Conservation (phyloP, 2,113 vertebrate species). For the Carlito syrichta region DNA sequence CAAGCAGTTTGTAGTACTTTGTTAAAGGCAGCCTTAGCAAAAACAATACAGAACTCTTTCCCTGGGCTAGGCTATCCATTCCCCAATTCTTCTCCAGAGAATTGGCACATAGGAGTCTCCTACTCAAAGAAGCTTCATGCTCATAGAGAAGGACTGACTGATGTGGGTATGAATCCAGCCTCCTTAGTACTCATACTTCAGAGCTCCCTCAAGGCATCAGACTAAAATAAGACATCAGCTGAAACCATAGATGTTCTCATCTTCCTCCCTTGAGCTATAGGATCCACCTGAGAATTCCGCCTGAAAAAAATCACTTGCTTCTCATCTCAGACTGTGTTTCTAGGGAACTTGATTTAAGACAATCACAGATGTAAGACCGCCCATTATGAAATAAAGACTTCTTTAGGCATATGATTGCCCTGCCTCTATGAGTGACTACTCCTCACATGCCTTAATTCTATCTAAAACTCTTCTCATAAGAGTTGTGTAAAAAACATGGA, state of each 20-base stretch:
- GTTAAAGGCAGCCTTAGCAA: not conserved
- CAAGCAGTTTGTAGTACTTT: not conserved
- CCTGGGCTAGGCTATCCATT: not conserved
- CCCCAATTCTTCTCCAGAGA: not conserved
- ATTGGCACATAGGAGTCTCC: accelerated
- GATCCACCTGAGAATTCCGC: not conserved
- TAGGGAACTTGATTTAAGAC: not conserved
- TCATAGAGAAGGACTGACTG: not conserved
- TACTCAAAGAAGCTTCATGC: not conserved
- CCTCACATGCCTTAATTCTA: not conserved
- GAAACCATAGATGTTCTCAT: not conserved
- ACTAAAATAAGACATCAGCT: not conserved
- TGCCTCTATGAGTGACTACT: conserved; percentile 1
- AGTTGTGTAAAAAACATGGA: conserved; percentile 55
- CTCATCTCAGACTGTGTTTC: not conserved
- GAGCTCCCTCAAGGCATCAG: not conserved
- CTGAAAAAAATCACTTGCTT: not conserved
- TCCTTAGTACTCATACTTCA: not conserved
- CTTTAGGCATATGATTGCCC: not conserved
- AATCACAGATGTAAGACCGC: not conserved
- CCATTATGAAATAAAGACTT: conserved; percentile 25
- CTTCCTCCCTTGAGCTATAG: not conserved
- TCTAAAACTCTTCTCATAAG: conserved; percentile 23
- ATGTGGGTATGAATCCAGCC: not conserved
- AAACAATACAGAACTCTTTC: not conserved